Evolutionary conservation across 2,113 vertebrate genomes (phyloP), one percentile per base, ranked within the genome.

Genomic region (Chiloscyllium plagiosum): DNA sequence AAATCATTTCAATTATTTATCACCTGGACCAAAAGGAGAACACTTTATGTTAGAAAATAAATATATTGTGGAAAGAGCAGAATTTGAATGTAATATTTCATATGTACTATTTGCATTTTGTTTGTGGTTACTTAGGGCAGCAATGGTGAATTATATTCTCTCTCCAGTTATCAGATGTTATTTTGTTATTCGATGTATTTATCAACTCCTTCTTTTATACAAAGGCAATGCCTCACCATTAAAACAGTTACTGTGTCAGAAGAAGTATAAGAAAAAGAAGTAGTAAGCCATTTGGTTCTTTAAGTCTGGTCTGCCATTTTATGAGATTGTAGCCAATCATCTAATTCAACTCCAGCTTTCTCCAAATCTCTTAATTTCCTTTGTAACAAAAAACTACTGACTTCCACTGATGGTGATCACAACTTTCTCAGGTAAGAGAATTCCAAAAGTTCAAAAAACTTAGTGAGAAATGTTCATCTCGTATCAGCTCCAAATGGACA

Each of bases 1-100:
- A 42, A 93, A 93, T 66, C 33, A n/a, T 56, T n/a, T 65, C 17
- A 93, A 68, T 68, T 66, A 93, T 93, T 66, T 93, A 66, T 93
- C 89, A 92, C 89, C 13, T 90, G 4, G 17, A 66, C 56, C 56
- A 66, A 93, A 93, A 37, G 89, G n/a, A 93, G 89, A 93, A 15
- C 37, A 66, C 22, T 66, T 93, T 93, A 37, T 24, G 19, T 93
- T 8, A 66, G 61, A 66, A 93, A 42, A 68, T 93, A 66, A 93
- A 37, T 93, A 68, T 65, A 15, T 90, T 61, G 52, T 65, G 26
- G 52, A 65, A 69, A 94, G 26, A 94, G 24, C 37, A 50, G 68
- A 24, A 69, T 50, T 95, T 72, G 42, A 15, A 66, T 94, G 69
- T 94, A 47, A 47, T 94, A 94, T 69, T 94, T 70, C 65, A 72